phyloP scores from a whole-genome alignment of 2,113 vertebrate genomes.

The Ginglymostoma cirratum region DNA sequence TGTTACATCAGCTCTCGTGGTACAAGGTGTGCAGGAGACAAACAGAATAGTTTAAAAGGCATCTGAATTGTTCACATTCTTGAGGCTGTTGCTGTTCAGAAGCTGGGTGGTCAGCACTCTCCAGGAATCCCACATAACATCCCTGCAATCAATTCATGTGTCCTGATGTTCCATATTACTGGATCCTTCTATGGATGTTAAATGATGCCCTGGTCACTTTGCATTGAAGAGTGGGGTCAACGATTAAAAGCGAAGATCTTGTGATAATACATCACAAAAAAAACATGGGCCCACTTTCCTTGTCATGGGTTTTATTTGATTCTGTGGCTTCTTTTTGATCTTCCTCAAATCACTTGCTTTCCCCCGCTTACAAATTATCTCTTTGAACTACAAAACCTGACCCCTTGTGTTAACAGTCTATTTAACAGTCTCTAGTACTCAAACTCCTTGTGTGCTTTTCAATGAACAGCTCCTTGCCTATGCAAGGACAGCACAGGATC shows the following conservation, averaged over 20 bases:
- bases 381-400: not conserved
- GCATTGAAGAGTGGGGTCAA: not conserved
- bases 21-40: not conserved
- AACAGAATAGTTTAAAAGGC: conserved; percentile 32
- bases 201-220: not conserved
- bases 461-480: not conserved
- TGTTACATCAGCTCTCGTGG: conserved; percentile 7
- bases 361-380: conserved; percentile 15
- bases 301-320: not conserved
- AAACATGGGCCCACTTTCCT: not conserved
- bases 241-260: not conserved
- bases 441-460: not conserved
- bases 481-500: not conserved
- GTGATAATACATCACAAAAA: not conserved
- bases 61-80: conserved; percentile 26
- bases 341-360: not conserved
- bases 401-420: conserved; percentile 11
- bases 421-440: not conserved
- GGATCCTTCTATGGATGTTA: not conserved
- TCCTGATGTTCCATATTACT: not conserved
- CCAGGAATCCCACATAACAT: not conserved
- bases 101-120: not conserved
- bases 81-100: conserved; percentile 2
- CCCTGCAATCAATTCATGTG: not conserved
- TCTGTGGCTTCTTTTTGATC: not conserved